Evolutionary conservation across 2,888 invertebrate species (phyloP).

Genomic region (Microchrysa polita): DNA sequence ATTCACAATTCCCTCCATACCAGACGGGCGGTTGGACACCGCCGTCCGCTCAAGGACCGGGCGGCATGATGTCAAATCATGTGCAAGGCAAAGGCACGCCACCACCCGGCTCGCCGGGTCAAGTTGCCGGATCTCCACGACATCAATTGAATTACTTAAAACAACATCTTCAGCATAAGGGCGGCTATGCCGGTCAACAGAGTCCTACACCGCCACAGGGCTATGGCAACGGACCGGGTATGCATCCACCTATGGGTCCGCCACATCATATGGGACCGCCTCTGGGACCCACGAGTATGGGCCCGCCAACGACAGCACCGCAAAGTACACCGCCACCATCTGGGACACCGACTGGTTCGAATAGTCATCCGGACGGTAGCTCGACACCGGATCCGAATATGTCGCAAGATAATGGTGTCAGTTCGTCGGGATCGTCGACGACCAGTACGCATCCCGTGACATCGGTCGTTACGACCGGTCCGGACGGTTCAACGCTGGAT

Average conservation of each 20-base stretch:
- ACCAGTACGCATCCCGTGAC: conserved; percentile 75
- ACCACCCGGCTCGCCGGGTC: conserved; percentile 66
- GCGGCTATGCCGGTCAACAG: conserved; percentile 68
- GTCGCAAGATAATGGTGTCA: conserved; percentile 73
- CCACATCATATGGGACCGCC: conserved; percentile 67
- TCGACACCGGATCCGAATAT: conserved; percentile 58
- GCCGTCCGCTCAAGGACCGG: conserved; percentile 59
- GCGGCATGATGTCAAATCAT: conserved; percentile 63
- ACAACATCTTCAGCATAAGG: conserved; percentile 77
- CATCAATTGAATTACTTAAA: conserved; percentile 72
- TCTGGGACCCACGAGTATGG: conserved; percentile 76
- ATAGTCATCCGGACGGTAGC: conserved; percentile 60
- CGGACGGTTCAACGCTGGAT: conserved; percentile 88
- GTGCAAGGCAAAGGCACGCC: conserved; percentile 63
- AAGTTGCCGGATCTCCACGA: conserved; percentile 65
- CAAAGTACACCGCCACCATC: conserved; percentile 60
- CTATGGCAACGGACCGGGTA: conserved; percentile 66
- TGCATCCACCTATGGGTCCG: conserved; percentile 70
- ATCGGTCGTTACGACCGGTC: conserved; percentile 88
- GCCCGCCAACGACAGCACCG: conserved; percentile 69
- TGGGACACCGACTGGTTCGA: conserved; percentile 63
- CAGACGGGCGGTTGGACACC: conserved; percentile 63
- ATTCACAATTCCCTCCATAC: conserved; percentile 64
- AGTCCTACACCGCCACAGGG: conserved; percentile 70
- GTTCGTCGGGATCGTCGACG: conserved; percentile 62